Base-by-base conservation (phyloP, 2,888 invertebrate genomes). In the Serripes groenlandicus region DNA sequence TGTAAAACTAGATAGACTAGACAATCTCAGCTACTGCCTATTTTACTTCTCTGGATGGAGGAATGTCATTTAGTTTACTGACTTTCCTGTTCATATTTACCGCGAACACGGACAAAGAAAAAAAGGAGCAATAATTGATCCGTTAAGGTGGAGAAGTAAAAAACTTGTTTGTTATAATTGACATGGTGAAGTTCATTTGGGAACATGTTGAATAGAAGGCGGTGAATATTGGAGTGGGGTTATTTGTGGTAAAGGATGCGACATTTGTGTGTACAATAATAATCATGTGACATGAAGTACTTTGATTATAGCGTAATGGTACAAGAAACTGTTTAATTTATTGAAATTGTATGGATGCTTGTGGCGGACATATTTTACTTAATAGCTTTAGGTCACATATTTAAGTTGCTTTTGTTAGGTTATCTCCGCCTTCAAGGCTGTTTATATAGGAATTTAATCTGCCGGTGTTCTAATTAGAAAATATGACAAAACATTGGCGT, bases 51-150 rank as follows among this genome's bases (percentile, higher is more conserved):
- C n/a, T n/a, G n/a, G n/a, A n/a, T n/a, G n/a, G n/a, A 34, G n/a
- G n/a, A 62, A 32, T 62, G 62, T 62, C 62, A 62, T 23, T 4
- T 26, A 42, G 42, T 66, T 66, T 66, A 62, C 62, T 42, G 66
- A 66, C 66, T 15, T 15, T 42, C 37, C 37, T 23, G 35, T 66
- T 66, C 23, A 66, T 35, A 35, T 42, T 26, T 21, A 26, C n/a
- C 23, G 66, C 28, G 66, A 66, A n/a, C 56, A 11, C 56, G 18
- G 23, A 56, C 56, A 56, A 56, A 23, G 23, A 23, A 26, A 23
- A 56, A 15, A 49, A 21, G 15, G 15, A 49, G 21, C 34, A 32
- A 34, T 34, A 62, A 62, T 34, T n/a, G 62, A n/a, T 62, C 62
- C n/a, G 18, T 62, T 62, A 62, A 34, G 28, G 34, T 62, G 34